Evolutionary conservation across 2,113 vertebrate genomes (phyloP).

Genomic region (Platichthys flesus): DNA sequence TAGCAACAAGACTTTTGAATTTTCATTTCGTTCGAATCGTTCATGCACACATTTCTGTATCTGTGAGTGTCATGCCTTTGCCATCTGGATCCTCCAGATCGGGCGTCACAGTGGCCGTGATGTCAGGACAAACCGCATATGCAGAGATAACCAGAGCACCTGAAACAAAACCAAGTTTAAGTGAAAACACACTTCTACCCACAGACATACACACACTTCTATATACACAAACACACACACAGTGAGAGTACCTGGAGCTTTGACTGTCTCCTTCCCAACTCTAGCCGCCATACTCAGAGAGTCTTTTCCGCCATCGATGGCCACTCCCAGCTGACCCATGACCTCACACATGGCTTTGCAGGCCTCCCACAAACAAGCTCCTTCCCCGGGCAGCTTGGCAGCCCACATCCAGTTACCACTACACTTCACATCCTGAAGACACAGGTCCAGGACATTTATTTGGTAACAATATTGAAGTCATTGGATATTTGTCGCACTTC

Average conservation of each 20-base stretch:
- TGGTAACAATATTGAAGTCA: neutral
- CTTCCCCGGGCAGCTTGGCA: constrained; percentile 90
- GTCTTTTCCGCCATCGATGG: constrained; percentile 93
- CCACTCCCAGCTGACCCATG: constrained; percentile 89
- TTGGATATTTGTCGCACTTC: neutral
- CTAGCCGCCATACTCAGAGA: constrained; percentile 95
- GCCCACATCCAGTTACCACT: constrained; percentile 98
- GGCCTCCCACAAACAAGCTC: constrained; percentile 86
- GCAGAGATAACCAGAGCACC: constrained; percentile 91
- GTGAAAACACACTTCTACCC: neutral
- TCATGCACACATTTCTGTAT: neutral
- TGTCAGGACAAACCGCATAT: constrained; percentile 92
- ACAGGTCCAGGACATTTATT: neutral
- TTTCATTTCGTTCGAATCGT: too few species aligned
- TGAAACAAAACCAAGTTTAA: constrained; percentile 48
- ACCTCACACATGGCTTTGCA: constrained; percentile 90
- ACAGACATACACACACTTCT: neutral
- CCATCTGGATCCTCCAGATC: constrained; percentile 89
- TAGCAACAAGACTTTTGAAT: too few species aligned
- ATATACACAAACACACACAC: neutral
- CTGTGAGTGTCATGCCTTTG: constrained; percentile 76
- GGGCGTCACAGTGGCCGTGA: constrained; percentile 92
- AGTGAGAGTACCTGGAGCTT: constrained; percentile 86
- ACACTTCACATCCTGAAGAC: constrained; percentile 90
- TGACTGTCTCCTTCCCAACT: constrained; percentile 85